Evolutionary conservation across 1,140 invertebrate species (phyloP).

Genomic region (Drosophila biarmipes): DNA sequence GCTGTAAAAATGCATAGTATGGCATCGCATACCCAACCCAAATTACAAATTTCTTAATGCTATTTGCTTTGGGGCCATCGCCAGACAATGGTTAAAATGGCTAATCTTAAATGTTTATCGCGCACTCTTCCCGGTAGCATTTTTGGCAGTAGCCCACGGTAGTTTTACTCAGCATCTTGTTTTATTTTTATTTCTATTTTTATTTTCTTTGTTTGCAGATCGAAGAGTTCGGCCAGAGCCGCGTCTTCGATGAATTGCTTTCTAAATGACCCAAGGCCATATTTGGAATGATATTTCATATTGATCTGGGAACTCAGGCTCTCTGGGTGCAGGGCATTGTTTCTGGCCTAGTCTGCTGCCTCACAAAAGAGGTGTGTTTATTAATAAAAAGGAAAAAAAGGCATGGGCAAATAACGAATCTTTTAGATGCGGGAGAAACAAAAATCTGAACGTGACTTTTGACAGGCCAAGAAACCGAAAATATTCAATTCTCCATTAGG

Average conservation of each 20-base stretch:
- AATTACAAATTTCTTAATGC: constrained; percentile 30
- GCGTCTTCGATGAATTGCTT: constrained; percentile 72
- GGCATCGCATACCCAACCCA: constrained; percentile 67
- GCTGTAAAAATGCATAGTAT: constrained; percentile 2
- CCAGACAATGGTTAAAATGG: constrained; percentile 76
- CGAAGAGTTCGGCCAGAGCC: constrained; percentile 37
- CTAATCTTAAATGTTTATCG: constrained; percentile 71
- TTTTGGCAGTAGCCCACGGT: constrained; percentile 78
- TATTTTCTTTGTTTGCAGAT: constrained; percentile 36
- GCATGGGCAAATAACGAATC: constrained; percentile 12
- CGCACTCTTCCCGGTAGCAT: constrained; percentile 77
- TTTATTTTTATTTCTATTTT: constrained; percentile 40
- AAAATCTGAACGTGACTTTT: constrained; percentile 27
- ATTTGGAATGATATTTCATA: constrained; percentile 77
- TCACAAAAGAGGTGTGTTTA: constrained; percentile 49
- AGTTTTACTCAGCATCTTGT: constrained; percentile 53
- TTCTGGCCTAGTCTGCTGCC: constrained; percentile 28
- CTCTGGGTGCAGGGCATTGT: constrained; percentile 34
- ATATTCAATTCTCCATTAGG: constrained; percentile 8
- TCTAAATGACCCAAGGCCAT: constrained; percentile 75
- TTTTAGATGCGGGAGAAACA: constrained; percentile 25
- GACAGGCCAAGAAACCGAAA: constrained; percentile 20
- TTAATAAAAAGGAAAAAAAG: constrained; percentile 26
- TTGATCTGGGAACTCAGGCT: constrained; percentile 50
- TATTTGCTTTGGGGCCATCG: constrained; percentile 56